Conservation (phyloP, 2,797 vertebrate species). For the Spondyliosoma cantharus region DNA sequence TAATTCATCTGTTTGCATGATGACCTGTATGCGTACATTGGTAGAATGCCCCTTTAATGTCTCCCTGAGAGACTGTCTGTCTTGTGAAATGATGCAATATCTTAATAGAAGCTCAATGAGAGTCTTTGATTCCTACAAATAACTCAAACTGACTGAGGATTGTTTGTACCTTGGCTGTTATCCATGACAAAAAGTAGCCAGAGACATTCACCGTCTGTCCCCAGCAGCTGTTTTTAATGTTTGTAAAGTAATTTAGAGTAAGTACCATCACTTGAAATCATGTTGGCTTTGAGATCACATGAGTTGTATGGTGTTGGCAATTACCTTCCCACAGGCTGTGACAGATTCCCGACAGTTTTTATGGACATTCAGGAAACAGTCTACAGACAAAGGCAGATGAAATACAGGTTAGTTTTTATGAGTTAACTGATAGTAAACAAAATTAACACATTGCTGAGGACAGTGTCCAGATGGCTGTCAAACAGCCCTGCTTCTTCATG, state of each 20-base stretch:
- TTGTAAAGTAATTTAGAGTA: background rate
- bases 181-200: background rate
- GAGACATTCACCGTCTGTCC: background rate
- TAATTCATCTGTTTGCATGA: background rate
- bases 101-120: background rate
- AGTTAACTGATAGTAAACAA: conserved; percentile 43
- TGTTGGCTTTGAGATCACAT: conserved; percentile 16
- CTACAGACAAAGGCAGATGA: conserved; percentile 81
- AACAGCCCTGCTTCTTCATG: conserved; percentile 24
- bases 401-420: conserved; percentile 44
- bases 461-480: conserved; percentile 39
- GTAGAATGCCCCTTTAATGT: background rate
- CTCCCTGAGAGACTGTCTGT: background rate
- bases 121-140: background rate
- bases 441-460: conserved; percentile 46
- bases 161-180: background rate
- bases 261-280: conserved; percentile 1
- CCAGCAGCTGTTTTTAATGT: background rate
- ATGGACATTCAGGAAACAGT: conserved; percentile 87
- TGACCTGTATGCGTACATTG: background rate
- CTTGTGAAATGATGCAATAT: background rate
- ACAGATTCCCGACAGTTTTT: conserved; percentile 88
- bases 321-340: conserved; percentile 89
- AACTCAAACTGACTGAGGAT: conserved; percentile 1
- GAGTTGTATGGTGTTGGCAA: background rate